Evolutionary conservation across 2,113 vertebrate species (phyloP), one percentile per base, ranked within the genome.

Genomic region (Rutilus rutilus): DNA sequence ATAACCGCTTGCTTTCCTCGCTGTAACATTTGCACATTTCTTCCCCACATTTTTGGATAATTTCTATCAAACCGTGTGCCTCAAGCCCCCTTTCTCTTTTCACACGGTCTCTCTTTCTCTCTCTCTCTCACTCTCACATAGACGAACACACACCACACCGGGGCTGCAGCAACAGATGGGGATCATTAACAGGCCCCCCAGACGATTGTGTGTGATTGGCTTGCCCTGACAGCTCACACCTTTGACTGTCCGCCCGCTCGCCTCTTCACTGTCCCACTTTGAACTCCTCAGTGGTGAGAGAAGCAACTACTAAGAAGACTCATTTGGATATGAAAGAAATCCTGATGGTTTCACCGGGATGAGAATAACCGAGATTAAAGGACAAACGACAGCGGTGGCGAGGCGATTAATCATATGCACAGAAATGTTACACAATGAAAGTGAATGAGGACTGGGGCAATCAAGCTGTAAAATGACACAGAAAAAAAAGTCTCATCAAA

Each of bases 171-270:
- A 69, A 81, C 84, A 86, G 86, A 89, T 88, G 54, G 54, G 82
- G 39, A 77, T 86, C 85, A 85, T 87, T 85, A 88, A 47, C 65
- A 82, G 12, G 19, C n/a, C 47, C 86, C 71, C 42, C 15, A 42
- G 73, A 64, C 59, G 83, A 47, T 42, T 54, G 81, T 42, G 64
- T 87, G 71, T 79, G 85, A 89, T 87, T 89, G 85, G 6, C 54
- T 57, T 23, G 86, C 59, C n/a, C 52, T 52, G 78, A 71, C 59
- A 25, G 14, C 74, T 21, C 60, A 65, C 83, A 42, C 36, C 83
- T 86, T 77, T 85, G 45, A 77, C 69, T 57, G 54, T 57, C 54
- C 19, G 19, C 19, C 1, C 52, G 12, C 54, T 57, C 54, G 54
- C 54, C 19, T 57, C 2, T 57, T 7, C 19, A 57, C 54, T 69